phyloP scores from a whole-genome alignment of 1,140 invertebrate species.

The Aphelenchoides besseyi region DNA sequence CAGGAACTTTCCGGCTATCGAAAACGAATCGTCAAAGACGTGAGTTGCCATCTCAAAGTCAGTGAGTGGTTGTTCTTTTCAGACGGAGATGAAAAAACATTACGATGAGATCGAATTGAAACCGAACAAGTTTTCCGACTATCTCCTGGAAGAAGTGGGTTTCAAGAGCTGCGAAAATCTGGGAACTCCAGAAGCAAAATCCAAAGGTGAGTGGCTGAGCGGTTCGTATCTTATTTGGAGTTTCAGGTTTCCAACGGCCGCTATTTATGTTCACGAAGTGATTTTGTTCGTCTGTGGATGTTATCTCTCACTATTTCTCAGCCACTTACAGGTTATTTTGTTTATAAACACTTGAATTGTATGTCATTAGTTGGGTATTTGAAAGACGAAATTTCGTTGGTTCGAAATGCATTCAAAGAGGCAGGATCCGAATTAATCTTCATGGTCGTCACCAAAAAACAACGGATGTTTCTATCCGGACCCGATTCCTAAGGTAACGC shows the following conservation, averaged over 20 bases:
- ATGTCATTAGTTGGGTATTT: too few species aligned
- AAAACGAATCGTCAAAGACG: constrained; percentile 44
- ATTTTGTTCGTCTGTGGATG: neutral
- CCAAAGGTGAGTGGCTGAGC: constrained; percentile 38
- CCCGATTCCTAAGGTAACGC: too few species aligned
- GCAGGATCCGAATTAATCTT: too few species aligned
- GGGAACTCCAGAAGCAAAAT: constrained; percentile 32
- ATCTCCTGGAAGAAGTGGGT: constrained; percentile 47
- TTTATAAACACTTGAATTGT: too few species aligned
- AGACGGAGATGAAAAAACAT: constrained; percentile 37
- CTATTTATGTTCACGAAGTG: constrained; percentile 4
- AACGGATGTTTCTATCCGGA: too few species aligned
- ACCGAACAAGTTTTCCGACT: constrained; percentile 52
- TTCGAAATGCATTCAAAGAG: too few species aligned
- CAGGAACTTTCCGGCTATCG: constrained; percentile 71
- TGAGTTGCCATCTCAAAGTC: constrained; percentile 25
- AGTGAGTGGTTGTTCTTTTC: constrained; percentile 26
- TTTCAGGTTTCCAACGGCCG: constrained; percentile 21
- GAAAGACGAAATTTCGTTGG: too few species aligned
- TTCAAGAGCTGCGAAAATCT: constrained; percentile 40
- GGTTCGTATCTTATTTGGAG: constrained; percentile 7
- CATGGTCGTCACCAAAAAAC: too few species aligned
- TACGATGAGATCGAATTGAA: constrained; percentile 53
- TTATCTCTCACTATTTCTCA: too few species aligned
- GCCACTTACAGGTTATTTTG: too few species aligned